Evolutionary conservation across 2,888 invertebrate genomes (phyloP).

Genomic region (Drosophila merina): DNA sequence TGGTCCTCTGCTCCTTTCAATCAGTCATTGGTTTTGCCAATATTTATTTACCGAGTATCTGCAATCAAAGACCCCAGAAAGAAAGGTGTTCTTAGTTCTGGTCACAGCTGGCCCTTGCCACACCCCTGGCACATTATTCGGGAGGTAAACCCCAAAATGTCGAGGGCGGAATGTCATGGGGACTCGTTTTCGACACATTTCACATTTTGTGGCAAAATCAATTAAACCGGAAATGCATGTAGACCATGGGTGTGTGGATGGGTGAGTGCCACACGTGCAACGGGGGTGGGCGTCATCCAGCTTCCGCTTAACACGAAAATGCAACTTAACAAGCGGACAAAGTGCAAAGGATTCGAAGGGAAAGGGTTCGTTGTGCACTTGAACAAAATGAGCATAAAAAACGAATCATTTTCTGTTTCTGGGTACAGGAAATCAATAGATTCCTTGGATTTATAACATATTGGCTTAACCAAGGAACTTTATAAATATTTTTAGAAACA

Average conservation of each 20-base stretch:
- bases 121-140: constrained; percentile 50
- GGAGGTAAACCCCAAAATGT: constrained; percentile 4
- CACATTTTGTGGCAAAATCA: constrained; percentile 80
- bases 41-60: constrained; percentile 67
- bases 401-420: background rate
- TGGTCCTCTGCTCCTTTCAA: constrained; percentile 43
- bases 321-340: constrained; percentile 71
- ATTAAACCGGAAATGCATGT: constrained; percentile 80
- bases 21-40: constrained; percentile 66
- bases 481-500: background rate
- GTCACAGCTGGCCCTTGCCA: constrained; percentile 1
- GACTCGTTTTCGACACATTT: constrained; percentile 74
- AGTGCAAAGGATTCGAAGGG: constrained; percentile 44
- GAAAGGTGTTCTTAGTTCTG: constrained; percentile 13
- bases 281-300: constrained; percentile 27
- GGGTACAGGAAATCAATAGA: background rate
- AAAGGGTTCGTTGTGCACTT: constrained; percentile 12
- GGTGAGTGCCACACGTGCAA: constrained; percentile 16
- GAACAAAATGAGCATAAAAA: background rate
- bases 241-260: constrained; percentile 27
- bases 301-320: constrained; percentile 69
- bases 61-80: constrained; percentile 54
- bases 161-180: constrained; percentile 2
- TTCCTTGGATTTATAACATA: background rate
- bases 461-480: no score